Base-by-base conservation (phyloP, 1,140 invertebrate species). In the Temnothorax curvispinosus region DNA sequence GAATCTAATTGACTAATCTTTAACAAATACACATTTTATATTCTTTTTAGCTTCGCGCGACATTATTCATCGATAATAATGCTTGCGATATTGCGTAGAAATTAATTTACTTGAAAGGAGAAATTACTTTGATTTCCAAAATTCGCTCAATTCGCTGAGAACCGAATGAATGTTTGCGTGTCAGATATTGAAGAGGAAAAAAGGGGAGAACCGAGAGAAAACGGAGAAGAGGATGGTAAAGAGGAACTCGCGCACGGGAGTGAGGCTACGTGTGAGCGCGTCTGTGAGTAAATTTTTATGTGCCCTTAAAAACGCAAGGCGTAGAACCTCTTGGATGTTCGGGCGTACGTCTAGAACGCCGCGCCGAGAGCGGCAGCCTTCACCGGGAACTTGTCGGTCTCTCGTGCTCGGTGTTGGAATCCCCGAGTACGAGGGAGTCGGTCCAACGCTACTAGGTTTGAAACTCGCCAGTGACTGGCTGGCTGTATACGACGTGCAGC, bases 381-480 rank as follows among this genome's bases (percentile, higher is more conserved):
- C 58, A 90, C 78, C 88, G 75, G 80, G 76, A 88, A 90, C 82
- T 82, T 67, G 58, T 58, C 78, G 56, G 58, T 72, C 85, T 67
- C 76, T 75, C 27, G 27, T 27, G 27, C 27, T 27, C 69, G 67
- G 64, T 72, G 58, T 62, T 44, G 90, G 90, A 90, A 69, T 88
- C 88, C 90, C 84, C 58, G 65, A 88, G 71, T 41, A 72, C 72
- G 85, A 88, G 89, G 80, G 89, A 87, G 80, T 86, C 74, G n/a
- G 76, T 58, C 88, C 77, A 91, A 89, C 86, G 87, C 85, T 82
- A 90, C 90, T 86, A 89, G 88, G 86, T 89, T 89, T 75, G 69
- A 91, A 92, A 91, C 89, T 88, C 91, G 90, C 89, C 90, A 90
- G 89, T 91, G 91, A 90, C 90, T 89, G 76, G 78, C 78, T 75